Evolutionary conservation across 2,113 vertebrate species (phyloP), one percentile per base, ranked within the genome.

Genomic region (Tupaia tana): DNA sequence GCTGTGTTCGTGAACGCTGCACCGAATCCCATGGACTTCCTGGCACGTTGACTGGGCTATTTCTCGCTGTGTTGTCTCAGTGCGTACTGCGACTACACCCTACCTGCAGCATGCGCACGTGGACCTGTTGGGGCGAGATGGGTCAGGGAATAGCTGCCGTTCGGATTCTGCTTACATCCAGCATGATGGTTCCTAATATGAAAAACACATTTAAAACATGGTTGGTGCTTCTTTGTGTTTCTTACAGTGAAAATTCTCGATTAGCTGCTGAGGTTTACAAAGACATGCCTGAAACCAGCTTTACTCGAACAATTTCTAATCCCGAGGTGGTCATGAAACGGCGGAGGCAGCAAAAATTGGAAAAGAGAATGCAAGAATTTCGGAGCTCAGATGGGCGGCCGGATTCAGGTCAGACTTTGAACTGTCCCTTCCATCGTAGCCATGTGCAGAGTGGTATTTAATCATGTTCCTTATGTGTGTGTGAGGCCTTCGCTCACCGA

Each of bases 231-330:
- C 59, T 79, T 43, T n/a, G 43, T 63, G 22, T 27, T 66, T 85
- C 77, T 86, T 56, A 4, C 92, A 99, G 99, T 71, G 99, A 99
- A 98, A 99, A 99, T 97, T 99, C 98, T 19, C 99, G 99, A 14
- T 98, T 99, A 97, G 99, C 99, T 22, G 99, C 99, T 0, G 99
- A 99, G 95, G 99, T 99, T 79, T 99, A 99, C 97, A 99, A 99
- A 97, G 99, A 99, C 97, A 99, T 99, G 99, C 99, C 99, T 0
- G 99, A 99, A 97, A 99, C 99, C 75, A 99, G 99, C 98, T 99
- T 99, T 87, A 99, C 99, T 11, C 98, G 99, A 29, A 99, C 99
- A 16, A 99, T 99, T 98, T 99, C 99, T 56, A 99, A 99, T 96
- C 99, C 99, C 0, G 99, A 99, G 97, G 99, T 99, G 94, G 99